Evolutionary conservation across 2,797 vertebrate genomes (phyloP), one percentile per base, ranked within the genome.

Genomic region (Gila robusta): DNA sequence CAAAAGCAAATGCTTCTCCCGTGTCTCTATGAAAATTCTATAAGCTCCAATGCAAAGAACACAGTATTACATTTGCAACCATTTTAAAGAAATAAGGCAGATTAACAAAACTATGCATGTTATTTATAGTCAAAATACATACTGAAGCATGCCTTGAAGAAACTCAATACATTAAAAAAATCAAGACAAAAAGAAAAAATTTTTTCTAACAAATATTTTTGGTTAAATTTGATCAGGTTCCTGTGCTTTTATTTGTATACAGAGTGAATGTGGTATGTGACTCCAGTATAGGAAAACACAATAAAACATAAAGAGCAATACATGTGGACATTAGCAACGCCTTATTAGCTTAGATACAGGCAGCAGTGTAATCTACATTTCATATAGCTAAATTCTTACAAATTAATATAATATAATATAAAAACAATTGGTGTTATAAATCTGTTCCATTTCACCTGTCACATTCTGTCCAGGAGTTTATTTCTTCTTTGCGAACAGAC

Each of bases 401-500:
- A 94, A 94, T 91, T n/a, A 85, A 87, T 84, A 85, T 91, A 89
- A 94, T 92, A 89, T 92, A 89, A 94, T 92, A 89, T 92, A 89
- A 89, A 93, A 93, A 85, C 52, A 90, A 89, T 64, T 54, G 26
- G 73, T 91, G 78, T 87, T 89, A 92, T 92, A 94, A 94, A 92
- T 89, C 89, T 85, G 83, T 87, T 83, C 76, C 39, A 71, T 83
- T 81, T 88, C 81, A 70, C 80, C 67, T 82, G 74, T 81, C 64
- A n/a, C 44, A 52, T 81, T 69, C 32, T 69, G 32, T 56, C 49
- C 69, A 54, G 79, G 28, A 6, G 67, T 59, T 96, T 95, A 98
- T 94, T 99, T 99, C 95, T 99, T 99, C 91, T 97, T 99, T 87
- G 97, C 94, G 89, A 98, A 98, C 91, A 96, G 97, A 92, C 96